Base-by-base conservation (phyloP, 2,888 invertebrate species). In the Lasioglossum marginatum region DNA sequence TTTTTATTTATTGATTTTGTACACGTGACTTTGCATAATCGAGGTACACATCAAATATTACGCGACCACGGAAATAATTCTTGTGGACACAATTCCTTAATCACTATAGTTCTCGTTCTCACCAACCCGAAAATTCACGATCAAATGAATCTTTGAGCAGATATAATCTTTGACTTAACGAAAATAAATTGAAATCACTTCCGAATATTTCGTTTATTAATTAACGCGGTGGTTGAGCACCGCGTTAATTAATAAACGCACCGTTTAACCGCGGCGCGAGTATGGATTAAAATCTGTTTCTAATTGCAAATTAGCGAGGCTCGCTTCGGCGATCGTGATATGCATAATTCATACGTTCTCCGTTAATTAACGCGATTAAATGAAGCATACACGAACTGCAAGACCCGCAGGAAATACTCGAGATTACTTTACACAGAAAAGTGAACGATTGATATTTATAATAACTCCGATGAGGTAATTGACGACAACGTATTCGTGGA, bases 21-120 rank as follows among this genome's bases (percentile, higher is more conserved):
- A 77, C 80, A 73, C 43, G 19, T 66, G 43, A 81, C 68, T 72
- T 83, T 48, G 73, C 63, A 79, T 88, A 48, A 79, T 63, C 23
- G 23, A 82, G 37, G 27, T 81, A 77, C 27, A 63, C 63, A 63
- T 63, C 63, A 80, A 78, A 80, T 63, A n/a, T 10, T 52, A 52
- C 52, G n/a, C n/a, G 52, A n/a, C 52, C 52, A 52, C 23, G n/a
- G 23, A 52, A 52, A 10, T n/a, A 0, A 71, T 45, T 48, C 23
- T 31, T 43, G 4, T 23, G 48, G 75, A 79, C 52, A 37, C 43
- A 60, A 4, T 70, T 23, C 8, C n/a, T 85, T 85, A 85, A 52
- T 19, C 31, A 34, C 43, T 70, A 73, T 23, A 57, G 31, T 68
- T 52, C 60, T 63, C 40, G 43, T 43, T 23, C 45, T 27, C 34